These are phyloP conservation scores for Serripes groenlandicus DNA, from an alignment of 2,888 invertebrate species.

Conservation along the genomic window DNA sequence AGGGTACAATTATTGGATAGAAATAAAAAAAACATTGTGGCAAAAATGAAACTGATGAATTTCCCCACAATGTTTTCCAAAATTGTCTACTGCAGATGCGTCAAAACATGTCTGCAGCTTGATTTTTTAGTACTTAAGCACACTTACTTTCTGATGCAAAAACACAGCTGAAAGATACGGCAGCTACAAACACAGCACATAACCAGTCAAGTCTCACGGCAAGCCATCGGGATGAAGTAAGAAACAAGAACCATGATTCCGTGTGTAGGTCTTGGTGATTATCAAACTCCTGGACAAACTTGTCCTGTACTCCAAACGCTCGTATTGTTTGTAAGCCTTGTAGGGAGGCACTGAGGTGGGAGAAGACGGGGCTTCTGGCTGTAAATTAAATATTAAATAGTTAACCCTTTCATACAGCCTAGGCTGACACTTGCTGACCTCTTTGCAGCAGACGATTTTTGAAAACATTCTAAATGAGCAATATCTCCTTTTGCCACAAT, in stretches of 20 bases:
- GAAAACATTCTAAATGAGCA: no score
- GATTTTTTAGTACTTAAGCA: background rate
- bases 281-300: conserved; percentile 89
- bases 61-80: no score
- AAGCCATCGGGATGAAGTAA: conserved; percentile 96
- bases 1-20: no score
- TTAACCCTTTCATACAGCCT: no score
- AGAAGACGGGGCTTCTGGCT: conserved; percentile 98
- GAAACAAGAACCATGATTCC: conserved; percentile 96
- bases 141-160: conserved; percentile 88
- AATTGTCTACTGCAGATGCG: no score
- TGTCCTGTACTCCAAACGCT: conserved; percentile 93
- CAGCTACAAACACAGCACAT: conserved; percentile 94
- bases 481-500: no score
- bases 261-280: conserved; percentile 91
- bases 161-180: conserved; percentile 95
- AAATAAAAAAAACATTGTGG: no score
- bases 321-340: conserved; percentile 97
- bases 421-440: no score
- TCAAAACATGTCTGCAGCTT: no score
- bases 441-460: no score
- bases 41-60: background rate
- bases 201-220: conserved; percentile 97
- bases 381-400: no score
- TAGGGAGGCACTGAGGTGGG: conserved; percentile 95